Conservation (phyloP, 2,113 vertebrate species). For the Lepus timidus region DNA sequence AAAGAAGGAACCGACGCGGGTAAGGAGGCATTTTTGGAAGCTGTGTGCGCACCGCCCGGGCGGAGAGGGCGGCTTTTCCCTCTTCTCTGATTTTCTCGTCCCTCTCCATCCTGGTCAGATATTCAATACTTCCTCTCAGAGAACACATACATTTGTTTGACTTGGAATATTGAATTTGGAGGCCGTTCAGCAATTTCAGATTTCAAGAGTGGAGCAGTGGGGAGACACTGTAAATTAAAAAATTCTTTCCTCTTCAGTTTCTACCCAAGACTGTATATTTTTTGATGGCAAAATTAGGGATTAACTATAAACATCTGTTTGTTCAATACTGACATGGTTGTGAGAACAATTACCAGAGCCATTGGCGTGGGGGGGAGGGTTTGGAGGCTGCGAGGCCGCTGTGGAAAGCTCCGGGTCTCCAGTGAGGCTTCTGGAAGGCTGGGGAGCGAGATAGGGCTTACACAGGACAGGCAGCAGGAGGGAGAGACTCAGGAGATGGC, state of each 20-base stretch:
- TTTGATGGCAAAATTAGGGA: slow-evolving; percentile 83
- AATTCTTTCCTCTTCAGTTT: slow-evolving; percentile 82
- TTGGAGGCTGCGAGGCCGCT: not conserved
- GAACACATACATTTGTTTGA: slow-evolving; percentile 78
- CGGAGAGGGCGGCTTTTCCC: not conserved
- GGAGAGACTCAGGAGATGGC: not conserved
- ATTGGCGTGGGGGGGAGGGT: slow-evolving; percentile 40
- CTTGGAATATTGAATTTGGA: slow-evolving; percentile 80
- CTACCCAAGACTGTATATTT: slow-evolving; percentile 81
- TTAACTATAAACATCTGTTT: slow-evolving; percentile 85
- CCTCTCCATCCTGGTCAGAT: slow-evolving; percentile 72
- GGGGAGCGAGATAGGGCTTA: not conserved
- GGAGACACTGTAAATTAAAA: slow-evolving; percentile 81
- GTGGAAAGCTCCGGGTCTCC: slow-evolving; percentile 4
- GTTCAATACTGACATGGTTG: slow-evolving; percentile 73
- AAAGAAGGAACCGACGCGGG: not conserved
- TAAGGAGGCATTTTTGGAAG: slow-evolving; percentile 44
- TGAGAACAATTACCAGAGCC: slow-evolving; percentile 72
- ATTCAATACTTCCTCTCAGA: slow-evolving; percentile 81
- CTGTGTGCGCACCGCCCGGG: not conserved
- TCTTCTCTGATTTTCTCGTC: not conserved
- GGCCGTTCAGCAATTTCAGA: slow-evolving; percentile 76
- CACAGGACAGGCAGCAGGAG: rapidly evolving
- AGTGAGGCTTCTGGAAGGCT: not conserved
- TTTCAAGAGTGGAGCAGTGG: slow-evolving; percentile 77